These are phyloP conservation scores for Cichladusa arquata DNA, from an alignment of 2,113 vertebrate species.

Conservation along the genomic window DNA sequence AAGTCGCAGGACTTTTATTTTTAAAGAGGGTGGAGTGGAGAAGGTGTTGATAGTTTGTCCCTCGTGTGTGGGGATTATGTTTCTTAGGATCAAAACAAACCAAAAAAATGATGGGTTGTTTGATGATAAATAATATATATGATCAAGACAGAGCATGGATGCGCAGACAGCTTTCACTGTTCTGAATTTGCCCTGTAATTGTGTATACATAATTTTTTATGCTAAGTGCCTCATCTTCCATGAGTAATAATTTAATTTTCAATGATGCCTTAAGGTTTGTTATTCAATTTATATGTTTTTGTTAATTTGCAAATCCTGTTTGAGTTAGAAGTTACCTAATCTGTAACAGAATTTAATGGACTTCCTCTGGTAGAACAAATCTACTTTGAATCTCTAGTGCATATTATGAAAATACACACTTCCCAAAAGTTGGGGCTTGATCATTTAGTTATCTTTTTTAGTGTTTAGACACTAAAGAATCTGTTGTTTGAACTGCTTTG, in stretches of 20 bases:
- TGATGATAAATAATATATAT: background rate
- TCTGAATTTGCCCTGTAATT: background rate
- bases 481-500: conserved; percentile 69
- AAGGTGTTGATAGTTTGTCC: background rate
- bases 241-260: background rate
- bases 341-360: background rate
- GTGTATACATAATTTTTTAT: background rate
- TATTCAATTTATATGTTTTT: background rate
- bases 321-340: background rate
- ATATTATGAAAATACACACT: background rate
- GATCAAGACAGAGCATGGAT: background rate
- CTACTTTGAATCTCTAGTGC: background rate
- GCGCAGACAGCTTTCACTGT: background rate
- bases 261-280: background rate
- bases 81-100: background rate
- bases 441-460: conserved; percentile 22
- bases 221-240: background rate
- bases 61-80: background rate
- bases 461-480: conserved; percentile 54
- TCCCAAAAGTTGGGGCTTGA: background rate
- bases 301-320: background rate
- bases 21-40: background rate
- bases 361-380: background rate
- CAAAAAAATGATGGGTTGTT: background rate
- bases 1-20: background rate